A percentile compares a stretch with the other conserved stretches of the same genome.
Conservation (phyloP, 2,888 invertebrate species). For the Eupithecia subumbrata region DNA sequence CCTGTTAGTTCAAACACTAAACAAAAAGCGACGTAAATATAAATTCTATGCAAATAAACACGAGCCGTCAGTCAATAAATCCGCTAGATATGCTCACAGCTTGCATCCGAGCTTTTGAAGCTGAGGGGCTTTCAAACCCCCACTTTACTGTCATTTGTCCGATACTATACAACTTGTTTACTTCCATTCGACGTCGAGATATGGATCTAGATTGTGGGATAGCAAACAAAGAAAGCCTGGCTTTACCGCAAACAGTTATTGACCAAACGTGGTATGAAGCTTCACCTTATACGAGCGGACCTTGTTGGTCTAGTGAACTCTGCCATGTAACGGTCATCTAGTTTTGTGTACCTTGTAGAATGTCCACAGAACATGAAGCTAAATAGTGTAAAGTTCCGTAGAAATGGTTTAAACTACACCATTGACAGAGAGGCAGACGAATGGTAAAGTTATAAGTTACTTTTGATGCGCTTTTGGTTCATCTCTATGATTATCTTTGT, state of each 20-base stretch:
- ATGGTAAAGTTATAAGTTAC: background rate
- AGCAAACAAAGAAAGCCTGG: slow-evolving; percentile 29
- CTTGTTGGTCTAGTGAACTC: slow-evolving; percentile 30
- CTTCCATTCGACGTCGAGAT: slow-evolving; percentile 33
- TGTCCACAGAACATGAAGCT: slow-evolving; percentile 2
- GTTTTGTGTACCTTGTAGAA: slow-evolving; percentile 12
- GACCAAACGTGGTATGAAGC: slow-evolving; percentile 18
- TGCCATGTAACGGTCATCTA: slow-evolving; percentile 22
- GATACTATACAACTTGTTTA: slow-evolving; percentile 30
- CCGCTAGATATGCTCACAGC: slow-evolving; percentile 16
- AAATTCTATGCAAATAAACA: background rate
- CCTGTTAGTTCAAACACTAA: background rate
- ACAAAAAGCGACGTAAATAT: background rate
- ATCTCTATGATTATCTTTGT: background rate
- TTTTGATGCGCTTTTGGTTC: background rate
- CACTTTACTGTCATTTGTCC: slow-evolving; percentile 33
- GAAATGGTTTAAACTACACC: background rate
- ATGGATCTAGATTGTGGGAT: slow-evolving; percentile 29
- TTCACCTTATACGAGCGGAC: slow-evolving; percentile 16
- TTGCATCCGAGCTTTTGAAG: slow-evolving; percentile 17
- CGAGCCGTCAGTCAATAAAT: background rate
- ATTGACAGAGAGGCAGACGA: background rate
- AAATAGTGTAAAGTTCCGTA: background rate
- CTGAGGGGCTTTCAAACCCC: slow-evolving; percentile 30
- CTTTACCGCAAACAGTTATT: slow-evolving; percentile 19